Evolutionary conservation across 1,140 invertebrate species (phyloP).

Genomic region (Tetranychus cinnabarinus): DNA sequence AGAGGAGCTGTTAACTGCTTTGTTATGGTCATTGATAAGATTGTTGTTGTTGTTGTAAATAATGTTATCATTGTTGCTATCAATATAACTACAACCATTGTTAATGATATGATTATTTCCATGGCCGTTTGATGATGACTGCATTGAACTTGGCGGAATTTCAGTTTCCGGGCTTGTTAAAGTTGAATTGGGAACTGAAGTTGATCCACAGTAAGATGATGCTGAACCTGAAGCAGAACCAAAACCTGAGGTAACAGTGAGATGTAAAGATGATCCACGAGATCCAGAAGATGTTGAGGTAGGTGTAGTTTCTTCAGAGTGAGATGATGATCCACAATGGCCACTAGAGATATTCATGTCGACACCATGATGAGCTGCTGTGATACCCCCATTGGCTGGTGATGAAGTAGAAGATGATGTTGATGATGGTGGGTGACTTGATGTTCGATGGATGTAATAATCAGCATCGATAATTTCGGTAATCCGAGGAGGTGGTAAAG

Average conservation of each 20-base stretch:
- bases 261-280: background rate
- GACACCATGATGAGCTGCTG: too few relatives aligned
- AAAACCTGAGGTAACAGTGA: background rate
- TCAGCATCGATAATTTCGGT: background rate
- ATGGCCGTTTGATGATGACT: background rate
- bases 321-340: background rate
- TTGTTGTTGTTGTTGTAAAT: too few relatives aligned
- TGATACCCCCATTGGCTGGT: background rate
- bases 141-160: background rate
- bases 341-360: too few relatives aligned
- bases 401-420: background rate
- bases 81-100: too few relatives aligned
- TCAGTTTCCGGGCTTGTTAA: constrained; percentile 1
- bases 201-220: background rate
- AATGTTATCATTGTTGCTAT: too few relatives aligned
- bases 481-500: background rate
- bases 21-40: too few relatives aligned
- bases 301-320: background rate
- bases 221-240: background rate
- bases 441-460: background rate
- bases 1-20: background rate
- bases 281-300: background rate
- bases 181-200: background rate
- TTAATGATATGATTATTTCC: too few relatives aligned
- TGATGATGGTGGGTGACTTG: background rate